phyloP scores from a whole-genome alignment of 1,140 invertebrate species.

The Tribolium castaneum region DNA sequence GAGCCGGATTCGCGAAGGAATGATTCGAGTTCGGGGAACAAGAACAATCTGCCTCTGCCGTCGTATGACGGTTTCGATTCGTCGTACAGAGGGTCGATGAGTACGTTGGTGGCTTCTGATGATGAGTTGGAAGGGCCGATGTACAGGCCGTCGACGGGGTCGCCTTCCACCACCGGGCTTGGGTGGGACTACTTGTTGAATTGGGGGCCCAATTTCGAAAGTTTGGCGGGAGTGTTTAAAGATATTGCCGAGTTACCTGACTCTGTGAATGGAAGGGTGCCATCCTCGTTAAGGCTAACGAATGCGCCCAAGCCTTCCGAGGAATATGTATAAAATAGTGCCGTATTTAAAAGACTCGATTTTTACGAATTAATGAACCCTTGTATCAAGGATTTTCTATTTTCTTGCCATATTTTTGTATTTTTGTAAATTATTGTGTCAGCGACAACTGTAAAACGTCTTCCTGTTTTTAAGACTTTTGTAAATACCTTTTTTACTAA shows the following conservation, averaged over 20 bases:
- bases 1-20: constrained; percentile 72
- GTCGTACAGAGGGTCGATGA: constrained; percentile 91
- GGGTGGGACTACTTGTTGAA: constrained; percentile 95
- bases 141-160: constrained; percentile 81
- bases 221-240: constrained; percentile 93
- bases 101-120: constrained; percentile 91
- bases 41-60: constrained; percentile 75
- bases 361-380: constrained; percentile 47
- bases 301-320: constrained; percentile 81
- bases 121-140: constrained; percentile 83
- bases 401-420: constrained; percentile 62
- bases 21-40: constrained; percentile 67
- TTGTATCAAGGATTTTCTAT: constrained; percentile 61
- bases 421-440: constrained; percentile 50
- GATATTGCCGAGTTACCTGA: constrained; percentile 95
- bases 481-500: constrained; percentile 43
- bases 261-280: constrained; percentile 73
- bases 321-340: constrained; percentile 75
- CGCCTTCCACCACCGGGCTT: constrained; percentile 77
- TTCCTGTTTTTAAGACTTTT: constrained; percentile 36
- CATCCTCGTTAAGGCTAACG: constrained; percentile 74
- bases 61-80: constrained; percentile 93
- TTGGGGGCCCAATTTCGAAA: constrained; percentile 97
- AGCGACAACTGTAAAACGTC: neutral
- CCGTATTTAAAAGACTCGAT: constrained; percentile 39